Conservation (phyloP, 2,888 invertebrate genomes). For the Ormyrus rosae region DNA sequence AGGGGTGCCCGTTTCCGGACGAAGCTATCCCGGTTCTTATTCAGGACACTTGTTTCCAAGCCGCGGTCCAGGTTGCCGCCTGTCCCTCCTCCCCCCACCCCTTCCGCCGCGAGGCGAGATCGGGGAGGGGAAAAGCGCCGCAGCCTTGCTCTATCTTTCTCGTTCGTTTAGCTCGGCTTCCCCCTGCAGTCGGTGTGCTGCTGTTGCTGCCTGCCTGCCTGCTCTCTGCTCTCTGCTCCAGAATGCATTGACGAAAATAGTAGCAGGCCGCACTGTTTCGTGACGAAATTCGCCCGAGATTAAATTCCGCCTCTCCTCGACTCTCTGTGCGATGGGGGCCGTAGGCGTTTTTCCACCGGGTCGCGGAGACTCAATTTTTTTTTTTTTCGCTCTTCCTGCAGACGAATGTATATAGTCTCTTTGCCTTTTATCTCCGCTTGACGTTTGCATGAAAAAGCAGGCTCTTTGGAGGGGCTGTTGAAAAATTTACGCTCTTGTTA, state of each 20-base stretch:
- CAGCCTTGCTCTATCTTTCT: neutral
- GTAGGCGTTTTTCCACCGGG: too few relatives aligned
- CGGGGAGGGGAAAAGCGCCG: too few relatives aligned
- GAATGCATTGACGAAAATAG: constrained; percentile 49
- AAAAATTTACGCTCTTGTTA: too few relatives aligned
- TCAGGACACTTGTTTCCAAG: constrained; percentile 32
- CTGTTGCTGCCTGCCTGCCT: too few relatives aligned
- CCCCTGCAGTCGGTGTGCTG: too few relatives aligned
- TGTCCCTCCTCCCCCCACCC: too few relatives aligned
- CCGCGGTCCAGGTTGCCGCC: neutral
- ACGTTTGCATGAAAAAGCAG: too few relatives aligned
- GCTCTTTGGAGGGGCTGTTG: too few relatives aligned
- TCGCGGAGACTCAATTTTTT: too few relatives aligned
- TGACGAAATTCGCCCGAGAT: constrained; percentile 13
- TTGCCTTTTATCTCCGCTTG: too few relatives aligned
- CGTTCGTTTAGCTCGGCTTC: neutral
- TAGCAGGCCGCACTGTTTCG: neutral
- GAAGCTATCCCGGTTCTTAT: constrained; percentile 26
- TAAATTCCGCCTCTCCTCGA: constrained; percentile 23
- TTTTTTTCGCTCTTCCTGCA: too few relatives aligned
- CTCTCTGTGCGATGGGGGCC: neutral
- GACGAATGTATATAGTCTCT: too few relatives aligned
- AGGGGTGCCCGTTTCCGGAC: constrained; percentile 60
- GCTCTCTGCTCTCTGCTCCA: constrained; percentile 18
- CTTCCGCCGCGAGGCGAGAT: neutral